phyloP scores from a whole-genome alignment of 2,113 vertebrate species.

The Elaphurus davidianus region DNA sequence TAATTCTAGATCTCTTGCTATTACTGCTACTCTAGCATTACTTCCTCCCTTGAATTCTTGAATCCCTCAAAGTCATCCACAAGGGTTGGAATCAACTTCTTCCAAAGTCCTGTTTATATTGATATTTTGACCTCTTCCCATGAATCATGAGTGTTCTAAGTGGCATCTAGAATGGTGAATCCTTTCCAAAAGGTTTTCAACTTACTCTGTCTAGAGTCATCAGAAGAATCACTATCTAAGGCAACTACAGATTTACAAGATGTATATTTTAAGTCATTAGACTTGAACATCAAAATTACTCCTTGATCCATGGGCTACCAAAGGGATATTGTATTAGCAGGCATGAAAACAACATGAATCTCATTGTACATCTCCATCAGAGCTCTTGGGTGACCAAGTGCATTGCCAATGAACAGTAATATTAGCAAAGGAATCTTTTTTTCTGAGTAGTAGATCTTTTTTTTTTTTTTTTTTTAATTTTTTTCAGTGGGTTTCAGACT shows the following conservation, averaged over 20 bases:
- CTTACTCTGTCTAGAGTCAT: neutral
- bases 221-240: neutral
- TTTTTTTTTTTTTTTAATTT: no score
- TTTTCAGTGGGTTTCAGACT: no score
- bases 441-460: neutral
- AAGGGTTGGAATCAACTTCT: neutral
- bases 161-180: neutral
- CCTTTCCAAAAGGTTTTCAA: neutral
- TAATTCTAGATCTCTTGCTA: neutral
- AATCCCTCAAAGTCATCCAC: neutral
- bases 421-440: neutral
- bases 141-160: neutral
- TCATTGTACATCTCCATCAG: neutral
- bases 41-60: neutral
- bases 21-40: neutral
- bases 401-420: neutral
- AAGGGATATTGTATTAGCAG: neutral
- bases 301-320: neutral
- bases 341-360: neutral
- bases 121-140: neutral
- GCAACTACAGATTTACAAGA: neutral
- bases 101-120: neutral
- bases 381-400: neutral
- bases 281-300: neutral
- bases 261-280: neutral